These are phyloP conservation scores for Delichon dasypus DNA, from an alignment of 2,797 vertebrate genomes.

Conservation along the genomic window DNA sequence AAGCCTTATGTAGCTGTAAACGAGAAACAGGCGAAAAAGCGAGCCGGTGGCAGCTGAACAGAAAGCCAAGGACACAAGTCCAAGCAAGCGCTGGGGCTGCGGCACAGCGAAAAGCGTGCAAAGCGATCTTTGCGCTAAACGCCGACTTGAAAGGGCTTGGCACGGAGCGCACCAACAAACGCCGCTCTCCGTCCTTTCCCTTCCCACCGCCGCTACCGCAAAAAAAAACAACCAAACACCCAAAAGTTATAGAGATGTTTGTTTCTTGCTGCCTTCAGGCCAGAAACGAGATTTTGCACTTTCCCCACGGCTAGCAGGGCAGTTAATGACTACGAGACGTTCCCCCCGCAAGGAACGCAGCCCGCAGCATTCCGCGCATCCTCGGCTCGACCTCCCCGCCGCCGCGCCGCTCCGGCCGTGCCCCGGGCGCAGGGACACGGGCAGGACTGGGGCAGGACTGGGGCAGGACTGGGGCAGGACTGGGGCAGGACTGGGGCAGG, in stretches of 20 bases:
- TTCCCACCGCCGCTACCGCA: not conserved
- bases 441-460: too few species aligned
- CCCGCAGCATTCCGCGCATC: not conserved
- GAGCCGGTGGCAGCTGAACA: not conserved
- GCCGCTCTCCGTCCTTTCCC: not conserved
- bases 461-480: too few species aligned
- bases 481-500: too few species aligned
- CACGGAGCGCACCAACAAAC: not conserved
- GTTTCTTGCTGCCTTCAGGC: not conserved
- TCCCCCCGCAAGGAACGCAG: fast-evolving
- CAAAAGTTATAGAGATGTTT: not conserved
- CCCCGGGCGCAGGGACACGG: not conserved
- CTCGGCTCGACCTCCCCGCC: not conserved
- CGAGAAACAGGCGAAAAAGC: not conserved
- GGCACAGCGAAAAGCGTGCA: not conserved
- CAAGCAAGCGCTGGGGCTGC: not conserved
- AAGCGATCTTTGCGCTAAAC: not conserved
- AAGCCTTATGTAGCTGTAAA: conserved; percentile 1
- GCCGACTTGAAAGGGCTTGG: not conserved
- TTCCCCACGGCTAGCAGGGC: fast-evolving
- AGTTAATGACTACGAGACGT: fast-evolving
- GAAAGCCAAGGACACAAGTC: not conserved
- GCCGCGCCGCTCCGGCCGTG: too few species aligned
- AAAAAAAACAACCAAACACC: too few species aligned
- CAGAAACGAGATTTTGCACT: not conserved